These are phyloP conservation scores for Anthophora plumipes DNA, from an alignment of 2,888 invertebrate genomes.

Conservation along the genomic window DNA sequence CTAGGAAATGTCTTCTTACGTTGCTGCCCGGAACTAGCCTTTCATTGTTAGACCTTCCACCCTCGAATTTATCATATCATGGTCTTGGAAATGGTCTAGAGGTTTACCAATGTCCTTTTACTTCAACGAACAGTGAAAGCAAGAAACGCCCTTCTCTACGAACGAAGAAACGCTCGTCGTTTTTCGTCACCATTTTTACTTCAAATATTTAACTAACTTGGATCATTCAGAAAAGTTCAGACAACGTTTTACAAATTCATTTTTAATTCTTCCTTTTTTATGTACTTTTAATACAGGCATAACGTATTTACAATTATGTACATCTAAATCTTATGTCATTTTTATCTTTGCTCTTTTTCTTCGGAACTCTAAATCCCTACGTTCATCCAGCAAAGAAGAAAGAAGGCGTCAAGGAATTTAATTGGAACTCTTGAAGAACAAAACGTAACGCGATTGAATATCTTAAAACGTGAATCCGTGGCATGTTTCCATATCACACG, in stretches of 20 bases:
- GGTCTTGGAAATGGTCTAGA: slow-evolving; percentile 8
- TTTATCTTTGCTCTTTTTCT: too few relatives aligned
- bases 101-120: slow-evolving; percentile 9
- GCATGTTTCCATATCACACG: slow-evolving; percentile 2
- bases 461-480: slow-evolving; percentile 1
- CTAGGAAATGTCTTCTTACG: slow-evolving; percentile 58
- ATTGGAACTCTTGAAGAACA: slow-evolving; percentile 27
- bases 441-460: slow-evolving; percentile 33
- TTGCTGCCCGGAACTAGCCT: slow-evolving; percentile 44
- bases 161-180: not conserved
- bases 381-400: not conserved
- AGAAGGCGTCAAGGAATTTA: slow-evolving; percentile 20
- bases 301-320: slow-evolving; percentile 5
- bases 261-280: not conserved
- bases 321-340: not conserved
- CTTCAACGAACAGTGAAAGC: not conserved
- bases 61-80: slow-evolving; percentile 62
- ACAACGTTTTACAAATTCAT: not conserved
- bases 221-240: not conserved
- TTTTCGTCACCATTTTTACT: not conserved
- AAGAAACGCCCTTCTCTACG: too few relatives aligned
- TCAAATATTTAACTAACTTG: not conserved
- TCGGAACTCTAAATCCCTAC: not conserved
- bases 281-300: not conserved
- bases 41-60: slow-evolving; percentile 60